Percentiles rank a stretch among this genome's conserved stretches.
These are phyloP conservation scores for Gadus macrocephalus DNA, from an alignment of 2,113 vertebrate species.

Conservation along the genomic window DNA sequence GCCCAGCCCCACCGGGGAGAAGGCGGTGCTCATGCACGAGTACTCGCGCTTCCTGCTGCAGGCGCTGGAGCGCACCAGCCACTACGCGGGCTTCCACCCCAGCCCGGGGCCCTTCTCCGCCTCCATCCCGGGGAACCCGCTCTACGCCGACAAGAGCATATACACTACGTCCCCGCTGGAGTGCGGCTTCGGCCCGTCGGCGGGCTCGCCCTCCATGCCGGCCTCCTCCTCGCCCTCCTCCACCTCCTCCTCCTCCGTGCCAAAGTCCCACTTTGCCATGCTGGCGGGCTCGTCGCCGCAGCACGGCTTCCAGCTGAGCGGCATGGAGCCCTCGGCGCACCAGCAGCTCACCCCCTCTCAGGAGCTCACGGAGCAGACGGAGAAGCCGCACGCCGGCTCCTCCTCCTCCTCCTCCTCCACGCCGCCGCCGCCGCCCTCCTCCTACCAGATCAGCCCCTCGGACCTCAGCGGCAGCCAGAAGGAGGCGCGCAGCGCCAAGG, in stretches of 20 bases:
- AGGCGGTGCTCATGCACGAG: constrained; percentile 88
- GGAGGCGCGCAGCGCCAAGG: constrained; percentile 78
- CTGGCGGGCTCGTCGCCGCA: constrained; percentile 79
- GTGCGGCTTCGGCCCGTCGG: constrained; percentile 87
- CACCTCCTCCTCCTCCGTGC: constrained; percentile 77
- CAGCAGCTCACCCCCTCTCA: constrained; percentile 99
- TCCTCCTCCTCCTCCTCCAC: constrained; percentile 59
- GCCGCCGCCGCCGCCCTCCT: constrained; percentile 35
- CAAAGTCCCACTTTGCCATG: constrained; percentile 97
- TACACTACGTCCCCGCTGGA: constrained; percentile 94
- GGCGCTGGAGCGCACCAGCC: constrained; percentile 96
- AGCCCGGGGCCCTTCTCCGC: constrained; percentile 81
- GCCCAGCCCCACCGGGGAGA: constrained; percentile 83
- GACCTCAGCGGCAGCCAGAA: constrained; percentile 87
- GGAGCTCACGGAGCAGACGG: constrained; percentile 96
- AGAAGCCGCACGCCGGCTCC: constrained; percentile 78
- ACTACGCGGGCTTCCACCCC: constrained; percentile 84
- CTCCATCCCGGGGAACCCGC: constrained; percentile 73
- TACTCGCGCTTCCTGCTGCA: constrained; percentile 99
- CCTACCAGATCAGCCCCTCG: constrained; percentile 88
- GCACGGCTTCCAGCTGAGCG: constrained; percentile 88
- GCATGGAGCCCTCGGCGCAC: constrained; percentile 85
- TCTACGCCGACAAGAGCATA: constrained; percentile 91
- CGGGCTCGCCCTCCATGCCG: constrained; percentile 80
- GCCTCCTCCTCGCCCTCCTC: constrained; percentile 72